A percentile compares a stretch with the other conserved stretches of the same genome.
These are phyloP conservation scores for Drosophila mimetica DNA, from an alignment of 2,888 invertebrate species.

Conservation along the genomic window DNA sequence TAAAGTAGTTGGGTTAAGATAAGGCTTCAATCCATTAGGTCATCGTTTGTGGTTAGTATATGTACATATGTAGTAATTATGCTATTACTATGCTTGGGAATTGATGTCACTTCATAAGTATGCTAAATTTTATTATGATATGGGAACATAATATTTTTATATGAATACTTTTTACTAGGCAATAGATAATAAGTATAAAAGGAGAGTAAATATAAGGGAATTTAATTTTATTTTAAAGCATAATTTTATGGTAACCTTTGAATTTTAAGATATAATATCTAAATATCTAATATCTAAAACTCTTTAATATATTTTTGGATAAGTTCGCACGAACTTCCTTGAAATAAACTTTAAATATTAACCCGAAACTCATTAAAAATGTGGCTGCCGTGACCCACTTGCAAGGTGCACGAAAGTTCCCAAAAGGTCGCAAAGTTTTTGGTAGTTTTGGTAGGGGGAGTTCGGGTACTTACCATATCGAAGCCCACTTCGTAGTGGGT, in stretches of 20 bases:
- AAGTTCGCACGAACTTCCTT: background rate
- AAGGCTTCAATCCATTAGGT: background rate
- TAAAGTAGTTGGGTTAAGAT: background rate
- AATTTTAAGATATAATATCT: too few relatives aligned
- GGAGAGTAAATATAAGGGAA: too few relatives aligned
- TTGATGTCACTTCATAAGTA: background rate
- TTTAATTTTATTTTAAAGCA: too few relatives aligned
- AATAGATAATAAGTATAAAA: too few relatives aligned
- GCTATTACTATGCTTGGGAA: background rate
- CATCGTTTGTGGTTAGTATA: background rate
- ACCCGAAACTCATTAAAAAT: background rate
- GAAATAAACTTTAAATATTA: background rate
- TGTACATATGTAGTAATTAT: background rate
- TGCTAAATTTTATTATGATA: background rate
- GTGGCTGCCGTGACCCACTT: conserved; percentile 21
- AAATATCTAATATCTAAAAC: too few relatives aligned
- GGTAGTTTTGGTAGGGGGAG: background rate
- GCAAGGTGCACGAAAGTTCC: background rate
- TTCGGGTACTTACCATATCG: conserved; percentile 89
- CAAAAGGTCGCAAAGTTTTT: background rate
- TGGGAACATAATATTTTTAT: background rate
- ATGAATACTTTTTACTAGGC: too few relatives aligned
- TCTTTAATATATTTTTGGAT: background rate
- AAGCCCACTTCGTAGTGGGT: conserved; percentile 94
- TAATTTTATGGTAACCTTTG: too few relatives aligned